phyloP scores from a whole-genome alignment of 2,113 vertebrate species.

The Taurulus bubalis region DNA sequence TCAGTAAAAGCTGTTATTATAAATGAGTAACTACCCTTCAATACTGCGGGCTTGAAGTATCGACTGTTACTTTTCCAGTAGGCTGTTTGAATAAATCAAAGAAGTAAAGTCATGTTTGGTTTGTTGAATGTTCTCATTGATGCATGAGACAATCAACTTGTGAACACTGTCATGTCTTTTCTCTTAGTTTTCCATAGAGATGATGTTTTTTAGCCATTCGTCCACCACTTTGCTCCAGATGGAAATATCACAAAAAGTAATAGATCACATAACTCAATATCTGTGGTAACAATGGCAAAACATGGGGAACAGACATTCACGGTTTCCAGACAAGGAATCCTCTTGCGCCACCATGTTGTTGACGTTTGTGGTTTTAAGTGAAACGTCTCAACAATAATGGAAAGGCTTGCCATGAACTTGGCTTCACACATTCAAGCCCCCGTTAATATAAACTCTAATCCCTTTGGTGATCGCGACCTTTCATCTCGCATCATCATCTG shows the following conservation, averaged over 20 bases:
- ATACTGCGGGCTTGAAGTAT: not conserved
- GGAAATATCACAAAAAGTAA: not conserved
- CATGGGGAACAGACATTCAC: not conserved
- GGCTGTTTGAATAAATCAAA: slow-evolving; percentile 14
- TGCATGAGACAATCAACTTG: not conserved
- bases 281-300: not conserved
- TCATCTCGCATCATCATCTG: not conserved
- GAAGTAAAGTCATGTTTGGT: not conserved
- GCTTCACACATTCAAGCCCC: not conserved
- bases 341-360: not conserved
- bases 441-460: not conserved
- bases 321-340: too few relatives aligned
- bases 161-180: not conserved
- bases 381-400: not conserved
- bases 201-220: not conserved
- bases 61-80: slow-evolving; percentile 19
- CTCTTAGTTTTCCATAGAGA: not conserved
- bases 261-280: not conserved
- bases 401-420: not conserved
- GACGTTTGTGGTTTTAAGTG: not conserved
- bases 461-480: not conserved
- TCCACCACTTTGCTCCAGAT: not conserved
- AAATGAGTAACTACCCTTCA: slow-evolving; percentile 19
- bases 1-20: slow-evolving; percentile 37
- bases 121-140: not conserved